Percentiles rank a stretch among this genome's conserved stretches.
phyloP scores from a whole-genome alignment of 1,140 invertebrate genomes.

The Brachionus sp. region DNA sequence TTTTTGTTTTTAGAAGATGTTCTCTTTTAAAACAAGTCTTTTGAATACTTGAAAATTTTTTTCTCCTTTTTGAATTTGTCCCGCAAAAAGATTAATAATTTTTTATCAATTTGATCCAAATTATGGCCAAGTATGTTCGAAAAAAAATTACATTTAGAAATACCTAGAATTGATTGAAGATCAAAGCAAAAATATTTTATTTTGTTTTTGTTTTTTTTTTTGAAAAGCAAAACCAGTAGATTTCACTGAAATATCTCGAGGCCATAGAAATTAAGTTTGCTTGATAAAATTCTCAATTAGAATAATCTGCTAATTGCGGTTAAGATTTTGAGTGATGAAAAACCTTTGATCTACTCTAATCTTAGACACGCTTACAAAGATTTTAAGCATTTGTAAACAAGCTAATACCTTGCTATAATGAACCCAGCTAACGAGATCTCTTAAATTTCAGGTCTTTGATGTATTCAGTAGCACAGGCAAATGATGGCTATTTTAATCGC shows the following conservation, averaged over 20 bases:
- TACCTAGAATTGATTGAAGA: not conserved
- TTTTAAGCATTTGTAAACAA: slow-evolving; percentile 22
- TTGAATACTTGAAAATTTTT: not conserved
- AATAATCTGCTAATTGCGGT: not conserved
- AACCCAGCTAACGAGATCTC: not conserved
- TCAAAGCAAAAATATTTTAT: not conserved
- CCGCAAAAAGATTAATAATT: not conserved
- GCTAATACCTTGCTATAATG: not conserved
- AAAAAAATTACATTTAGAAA: not conserved
- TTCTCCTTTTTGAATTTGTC: not conserved
- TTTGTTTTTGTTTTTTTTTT: not conserved
- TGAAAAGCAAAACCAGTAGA: not conserved
- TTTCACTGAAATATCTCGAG: not conserved
- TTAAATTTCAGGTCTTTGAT: not conserved
- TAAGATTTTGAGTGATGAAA: not conserved
- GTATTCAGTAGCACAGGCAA: not conserved
- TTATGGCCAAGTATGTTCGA: not conserved
- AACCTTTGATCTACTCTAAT: slow-evolving; percentile 14
- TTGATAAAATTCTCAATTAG: slow-evolving; percentile 16
- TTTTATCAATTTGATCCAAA: not conserved
- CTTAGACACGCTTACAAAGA: not conserved
- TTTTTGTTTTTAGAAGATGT: no score
- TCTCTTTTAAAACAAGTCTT: no score
- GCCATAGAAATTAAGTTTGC: not conserved
- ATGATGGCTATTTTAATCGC: not conserved